Base-by-base conservation (phyloP, 2,888 invertebrate species). In the Keiferia lycopersicella region DNA sequence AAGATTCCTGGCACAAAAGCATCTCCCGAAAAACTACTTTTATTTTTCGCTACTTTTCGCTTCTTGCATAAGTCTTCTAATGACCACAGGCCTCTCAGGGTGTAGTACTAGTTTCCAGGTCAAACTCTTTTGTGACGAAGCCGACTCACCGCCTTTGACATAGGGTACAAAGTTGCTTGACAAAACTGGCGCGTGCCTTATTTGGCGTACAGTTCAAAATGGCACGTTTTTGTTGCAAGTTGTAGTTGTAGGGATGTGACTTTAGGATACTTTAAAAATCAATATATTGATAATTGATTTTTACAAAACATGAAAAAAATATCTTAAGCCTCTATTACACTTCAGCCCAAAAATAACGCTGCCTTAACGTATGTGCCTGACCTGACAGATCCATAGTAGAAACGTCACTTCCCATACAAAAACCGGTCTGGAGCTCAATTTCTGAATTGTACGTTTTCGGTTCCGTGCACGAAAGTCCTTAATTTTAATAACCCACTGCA, bases 11-110 rank as follows among this genome's bases (percentile, higher is more conserved):
- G 2, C 12, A 20, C 14, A 22, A 16, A 14, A 14, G 22, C 51
- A 53, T 53, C 22, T 53, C 14, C 22, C 51, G 51, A 22, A 22
- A 22, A 20, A 53, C 20, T 22, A 53, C 22, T 53, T 53, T 22
- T 53, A 45, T 22, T 20, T 53, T 22, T 53, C 26, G 22, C 22
- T 53, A 14, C 22, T 53, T 53, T 14, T 14, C 51, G 14, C 18
- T 22, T 7, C 57, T 38, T 38, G 38, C 34, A 56, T n/a, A 57
- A 57, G 30, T 26, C 61, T n/a, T 56, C 61, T 64, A 64, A 64
- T 64, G 64, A 64, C 64, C 64, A 57, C 57, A 61, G 64, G 34
- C 64, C 57, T 53, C 48, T 61, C 50, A 61, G 12, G 39, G 57
- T 64, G 39, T 45, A 64, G 64, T 48, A 56, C 57, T 20, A 51